Percentiles rank a stretch among this genome's conserved stretches.
Evolutionary conservation across 2,888 invertebrate genomes (phyloP).

Genomic region (Coelopa pilipes): DNA sequence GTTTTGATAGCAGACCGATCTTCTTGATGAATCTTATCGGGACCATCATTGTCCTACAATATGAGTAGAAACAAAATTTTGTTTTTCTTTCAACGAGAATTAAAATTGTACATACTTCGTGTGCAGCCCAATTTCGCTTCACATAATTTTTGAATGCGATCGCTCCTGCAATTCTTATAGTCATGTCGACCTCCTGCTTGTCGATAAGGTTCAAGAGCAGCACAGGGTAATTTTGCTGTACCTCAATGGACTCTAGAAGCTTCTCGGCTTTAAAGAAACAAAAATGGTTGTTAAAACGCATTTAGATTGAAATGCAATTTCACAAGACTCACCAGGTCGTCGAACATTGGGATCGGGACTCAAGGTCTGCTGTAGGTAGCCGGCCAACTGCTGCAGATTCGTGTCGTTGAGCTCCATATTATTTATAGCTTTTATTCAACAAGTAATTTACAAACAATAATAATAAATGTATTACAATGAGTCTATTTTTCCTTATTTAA

Average conservation of each 20-base stretch:
- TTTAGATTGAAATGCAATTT: conserved; percentile 16
- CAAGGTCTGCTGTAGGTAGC: conserved; percentile 88
- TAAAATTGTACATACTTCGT: conserved; percentile 68
- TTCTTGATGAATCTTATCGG: conserved; percentile 80
- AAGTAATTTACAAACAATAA: neutral
- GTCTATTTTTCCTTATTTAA: too few species aligned
- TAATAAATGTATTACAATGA: neutral
- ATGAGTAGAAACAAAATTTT: neutral
- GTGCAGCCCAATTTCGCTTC: conserved; percentile 90
- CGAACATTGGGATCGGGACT: conserved; percentile 84
- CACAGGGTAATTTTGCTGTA: conserved; percentile 90
- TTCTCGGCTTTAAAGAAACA: conserved; percentile 79
- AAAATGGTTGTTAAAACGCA: neutral
- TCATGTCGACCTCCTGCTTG: conserved; percentile 81
- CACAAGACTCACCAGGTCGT: conserved; percentile 76
- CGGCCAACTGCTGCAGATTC: conserved; percentile 82
- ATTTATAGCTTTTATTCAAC: too few species aligned
- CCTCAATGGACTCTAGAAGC: conserved; percentile 88
- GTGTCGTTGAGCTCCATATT: conserved; percentile 89
- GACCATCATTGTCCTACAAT: conserved; percentile 74
- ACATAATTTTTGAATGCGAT: conserved; percentile 97
- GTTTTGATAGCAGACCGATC: conserved; percentile 86
- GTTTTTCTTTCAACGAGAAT: neutral
- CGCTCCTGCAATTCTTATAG: conserved; percentile 88
- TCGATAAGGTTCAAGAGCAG: conserved; percentile 87